Evolutionary conservation across 2,113 vertebrate species (phyloP).

Genomic region (Laterallus jamaicensis): DNA sequence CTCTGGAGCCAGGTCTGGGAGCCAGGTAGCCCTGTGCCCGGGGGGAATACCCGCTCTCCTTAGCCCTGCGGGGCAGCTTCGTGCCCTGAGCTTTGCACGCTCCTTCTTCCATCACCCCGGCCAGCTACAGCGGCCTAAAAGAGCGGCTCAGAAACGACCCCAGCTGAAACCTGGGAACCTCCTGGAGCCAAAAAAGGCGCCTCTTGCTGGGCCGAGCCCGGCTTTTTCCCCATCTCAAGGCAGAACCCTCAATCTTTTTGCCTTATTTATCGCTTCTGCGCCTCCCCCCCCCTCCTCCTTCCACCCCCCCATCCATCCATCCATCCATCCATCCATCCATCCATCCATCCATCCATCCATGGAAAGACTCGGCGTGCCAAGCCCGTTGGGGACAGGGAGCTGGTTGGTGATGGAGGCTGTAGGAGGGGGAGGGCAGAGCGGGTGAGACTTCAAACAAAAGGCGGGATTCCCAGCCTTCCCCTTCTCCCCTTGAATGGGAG

Average conservation of each 20-base stretch:
- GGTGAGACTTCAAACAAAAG: neutral
- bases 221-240: too few species aligned
- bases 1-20: too few species aligned
- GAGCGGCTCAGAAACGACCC: too few species aligned
- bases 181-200: too few species aligned
- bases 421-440: neutral
- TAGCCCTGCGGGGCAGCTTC: neutral
- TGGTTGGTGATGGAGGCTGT: neutral
- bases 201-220: too few species aligned
- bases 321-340: neutral
- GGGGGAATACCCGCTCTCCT: neutral
- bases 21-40: neutral
- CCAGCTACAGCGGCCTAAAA: neutral
- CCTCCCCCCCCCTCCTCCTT: neutral
- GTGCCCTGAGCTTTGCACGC: neutral
- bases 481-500: too few species aligned
- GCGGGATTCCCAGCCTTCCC: neutral
- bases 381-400: neutral
- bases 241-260: neutral
- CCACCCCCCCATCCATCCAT: neutral
- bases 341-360: neutral
- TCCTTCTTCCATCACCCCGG: neutral
- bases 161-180: too few species aligned
- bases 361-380: neutral
- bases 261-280: fast-evolving